phyloP scores from a whole-genome alignment of 1,140 invertebrate species.

The Stegodyphus dumicola region DNA sequence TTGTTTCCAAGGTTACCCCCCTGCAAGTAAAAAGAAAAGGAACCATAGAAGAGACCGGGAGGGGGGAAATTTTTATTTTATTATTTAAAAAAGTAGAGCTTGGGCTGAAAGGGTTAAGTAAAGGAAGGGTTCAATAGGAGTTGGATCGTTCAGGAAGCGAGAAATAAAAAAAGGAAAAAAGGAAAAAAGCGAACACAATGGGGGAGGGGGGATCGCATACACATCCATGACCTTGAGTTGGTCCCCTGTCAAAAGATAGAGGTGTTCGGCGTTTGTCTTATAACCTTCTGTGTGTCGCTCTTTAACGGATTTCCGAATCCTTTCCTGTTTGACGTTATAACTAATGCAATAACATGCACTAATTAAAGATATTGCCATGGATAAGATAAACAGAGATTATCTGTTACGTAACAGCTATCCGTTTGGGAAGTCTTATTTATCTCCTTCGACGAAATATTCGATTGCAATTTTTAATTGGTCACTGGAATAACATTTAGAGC shows the following conservation, averaged over 20 bases:
- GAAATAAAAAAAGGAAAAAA: constrained; percentile 41
- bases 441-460: too few species aligned
- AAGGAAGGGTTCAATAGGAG: constrained; percentile 58
- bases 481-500: too few species aligned
- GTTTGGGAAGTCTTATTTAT: too few species aligned
- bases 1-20: constrained; percentile 59
- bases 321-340: neutral
- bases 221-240: constrained; percentile 53
- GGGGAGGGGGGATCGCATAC: constrained; percentile 37
- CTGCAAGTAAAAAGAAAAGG: constrained; percentile 46
- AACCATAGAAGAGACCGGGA: constrained; percentile 26
- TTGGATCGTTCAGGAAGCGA: constrained; percentile 55
- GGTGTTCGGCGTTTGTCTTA: constrained; percentile 54
- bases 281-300: constrained; percentile 26
- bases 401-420: too few species aligned
- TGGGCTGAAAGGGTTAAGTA: constrained; percentile 60
- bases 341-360: too few species aligned
- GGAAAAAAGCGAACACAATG: constrained; percentile 42
- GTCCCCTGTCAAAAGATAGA: constrained; percentile 51
- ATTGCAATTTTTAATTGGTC: too few species aligned
- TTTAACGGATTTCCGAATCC: constrained; percentile 40
- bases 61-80: constrained; percentile 44
- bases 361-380: too few species aligned
- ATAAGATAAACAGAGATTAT: too few species aligned
- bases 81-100: constrained; percentile 27